Percentiles rank a stretch among this genome's conserved stretches.
Evolutionary conservation across 2,113 vertebrate species (phyloP).

Genomic region (Salvelinus alpinus): DNA sequence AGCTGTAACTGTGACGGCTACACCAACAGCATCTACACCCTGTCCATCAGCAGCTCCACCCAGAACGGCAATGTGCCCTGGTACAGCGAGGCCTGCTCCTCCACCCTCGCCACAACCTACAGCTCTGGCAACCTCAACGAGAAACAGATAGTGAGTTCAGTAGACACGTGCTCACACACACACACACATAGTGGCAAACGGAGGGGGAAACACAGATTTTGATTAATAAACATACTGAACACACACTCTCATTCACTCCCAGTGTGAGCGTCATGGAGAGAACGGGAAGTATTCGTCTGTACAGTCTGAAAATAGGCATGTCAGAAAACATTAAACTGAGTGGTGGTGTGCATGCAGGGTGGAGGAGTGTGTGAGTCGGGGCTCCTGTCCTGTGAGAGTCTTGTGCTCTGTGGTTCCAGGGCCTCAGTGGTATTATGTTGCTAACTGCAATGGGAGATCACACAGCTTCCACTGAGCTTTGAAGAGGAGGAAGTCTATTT

Average conservation of each 20-base stretch:
- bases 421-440: neutral
- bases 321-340: neutral
- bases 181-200: neutral
- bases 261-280: neutral
- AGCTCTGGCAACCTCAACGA: conserved; percentile 87
- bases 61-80: conserved; percentile 84
- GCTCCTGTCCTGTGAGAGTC: conserved; percentile 4
- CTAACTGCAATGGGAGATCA: neutral
- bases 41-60: conserved; percentile 88
- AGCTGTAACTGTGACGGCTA: conserved; percentile 91
- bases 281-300: neutral
- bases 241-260: neutral
- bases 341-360: neutral
- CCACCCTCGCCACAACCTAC: conserved; percentile 88
- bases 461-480: neutral
- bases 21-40: conserved; percentile 90
- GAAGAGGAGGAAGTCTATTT: neutral
- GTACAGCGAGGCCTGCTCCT: conserved; percentile 92
- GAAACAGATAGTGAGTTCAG: conserved; percentile 85
- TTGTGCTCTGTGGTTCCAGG: conserved; percentile 6
- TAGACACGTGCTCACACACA: neutral
- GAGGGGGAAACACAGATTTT: neutral
- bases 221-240: neutral
- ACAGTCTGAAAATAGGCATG: neutral
- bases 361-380: neutral